Evolutionary conservation across 1,140 invertebrate species (phyloP).

Genomic region (Drosophila hydei): DNA sequence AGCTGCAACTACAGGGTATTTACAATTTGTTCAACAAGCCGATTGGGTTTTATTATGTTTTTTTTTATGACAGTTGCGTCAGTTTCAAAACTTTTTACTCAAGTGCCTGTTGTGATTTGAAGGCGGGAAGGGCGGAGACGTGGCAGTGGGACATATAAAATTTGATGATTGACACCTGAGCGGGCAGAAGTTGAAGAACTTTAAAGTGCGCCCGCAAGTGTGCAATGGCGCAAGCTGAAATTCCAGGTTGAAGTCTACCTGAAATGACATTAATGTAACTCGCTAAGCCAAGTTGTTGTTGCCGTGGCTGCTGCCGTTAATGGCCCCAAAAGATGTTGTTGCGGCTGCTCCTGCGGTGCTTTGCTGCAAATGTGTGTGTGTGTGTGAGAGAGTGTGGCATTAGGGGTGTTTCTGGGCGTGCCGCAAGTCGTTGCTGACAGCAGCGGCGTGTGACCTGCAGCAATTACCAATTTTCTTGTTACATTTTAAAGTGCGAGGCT

Average conservation of each 20-base stretch:
- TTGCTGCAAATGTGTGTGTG: constrained; percentile 26
- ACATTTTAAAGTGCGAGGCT: constrained; percentile 58
- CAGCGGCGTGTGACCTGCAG: constrained; percentile 60
- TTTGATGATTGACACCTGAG: constrained; percentile 55
- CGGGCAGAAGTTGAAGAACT: constrained; percentile 23
- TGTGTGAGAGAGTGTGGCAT: constrained; percentile 4
- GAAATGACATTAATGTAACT: constrained; percentile 61
- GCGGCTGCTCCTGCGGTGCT: constrained; percentile 54
- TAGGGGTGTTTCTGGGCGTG: constrained; percentile 25
- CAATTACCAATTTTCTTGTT: constrained; percentile 78
- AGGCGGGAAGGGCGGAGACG: neutral
- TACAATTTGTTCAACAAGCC: neutral
- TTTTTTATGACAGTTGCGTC: constrained; percentile 35
- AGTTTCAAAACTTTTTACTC: constrained; percentile 28
- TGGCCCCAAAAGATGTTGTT: constrained; percentile 63
- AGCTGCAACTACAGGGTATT: constrained; percentile 23
- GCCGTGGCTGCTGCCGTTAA: constrained; percentile 45
- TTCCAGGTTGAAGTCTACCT: constrained; percentile 35
- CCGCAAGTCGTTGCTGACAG: constrained; percentile 36
- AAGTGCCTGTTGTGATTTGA: constrained; percentile 49
- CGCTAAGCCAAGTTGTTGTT: constrained; percentile 33
- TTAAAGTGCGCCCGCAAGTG: constrained; percentile 33
- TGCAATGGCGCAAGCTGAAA: constrained; percentile 31
- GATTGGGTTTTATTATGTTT: constrained; percentile 9
- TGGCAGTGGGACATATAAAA: constrained; percentile 38